phyloP scores from a whole-genome alignment of 2,888 invertebrate genomes.

The Lordiphosa andalusiaca region DNA sequence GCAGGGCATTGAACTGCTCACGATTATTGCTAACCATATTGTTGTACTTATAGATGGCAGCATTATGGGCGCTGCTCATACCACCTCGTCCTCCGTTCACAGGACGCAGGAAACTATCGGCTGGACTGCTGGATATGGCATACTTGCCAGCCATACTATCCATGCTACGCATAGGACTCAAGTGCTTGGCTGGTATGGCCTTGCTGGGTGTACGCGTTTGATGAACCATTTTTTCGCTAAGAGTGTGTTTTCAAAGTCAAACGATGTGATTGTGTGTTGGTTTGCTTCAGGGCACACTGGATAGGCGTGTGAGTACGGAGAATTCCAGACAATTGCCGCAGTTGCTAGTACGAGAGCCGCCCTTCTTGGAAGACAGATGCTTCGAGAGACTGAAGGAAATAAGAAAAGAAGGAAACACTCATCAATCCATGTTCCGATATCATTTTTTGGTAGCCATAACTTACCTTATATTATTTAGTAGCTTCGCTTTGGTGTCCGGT shows the following conservation, averaged over 20 bases:
- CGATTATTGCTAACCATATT: constrained; percentile 78
- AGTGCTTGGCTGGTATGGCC: constrained; percentile 69
- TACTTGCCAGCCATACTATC: constrained; percentile 46
- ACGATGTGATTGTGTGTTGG: background rate
- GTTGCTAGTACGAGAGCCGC: constrained; percentile 91
- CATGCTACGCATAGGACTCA: constrained; percentile 68
- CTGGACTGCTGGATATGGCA: constrained; percentile 60
- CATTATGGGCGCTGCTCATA: constrained; percentile 12
- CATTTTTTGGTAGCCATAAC: background rate
- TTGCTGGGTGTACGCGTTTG: constrained; percentile 67
- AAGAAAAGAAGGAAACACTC: constrained; percentile 2
- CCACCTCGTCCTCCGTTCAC: constrained; percentile 15
- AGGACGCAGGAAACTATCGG: constrained; percentile 50
- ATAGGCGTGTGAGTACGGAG: constrained; percentile 89
- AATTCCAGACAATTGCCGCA: constrained; percentile 92
- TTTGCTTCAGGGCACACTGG: constrained; percentile 89
- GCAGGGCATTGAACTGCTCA: constrained; percentile 77
- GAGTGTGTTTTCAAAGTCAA: constrained; percentile 15
- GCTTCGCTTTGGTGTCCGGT: constrained; percentile 79
- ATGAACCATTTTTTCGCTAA: constrained; percentile 74
- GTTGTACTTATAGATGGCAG: constrained; percentile 67
- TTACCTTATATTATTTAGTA: constrained; percentile 79
- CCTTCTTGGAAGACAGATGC: constrained; percentile 91
- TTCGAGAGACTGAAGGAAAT: constrained; percentile 85
- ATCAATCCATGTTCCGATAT: background rate